A percentile compares a stretch with the other conserved stretches of the same genome.
Evolutionary conservation across 2,797 vertebrate genomes (phyloP).

Genomic region (Hipposideros larvatus): DNA sequence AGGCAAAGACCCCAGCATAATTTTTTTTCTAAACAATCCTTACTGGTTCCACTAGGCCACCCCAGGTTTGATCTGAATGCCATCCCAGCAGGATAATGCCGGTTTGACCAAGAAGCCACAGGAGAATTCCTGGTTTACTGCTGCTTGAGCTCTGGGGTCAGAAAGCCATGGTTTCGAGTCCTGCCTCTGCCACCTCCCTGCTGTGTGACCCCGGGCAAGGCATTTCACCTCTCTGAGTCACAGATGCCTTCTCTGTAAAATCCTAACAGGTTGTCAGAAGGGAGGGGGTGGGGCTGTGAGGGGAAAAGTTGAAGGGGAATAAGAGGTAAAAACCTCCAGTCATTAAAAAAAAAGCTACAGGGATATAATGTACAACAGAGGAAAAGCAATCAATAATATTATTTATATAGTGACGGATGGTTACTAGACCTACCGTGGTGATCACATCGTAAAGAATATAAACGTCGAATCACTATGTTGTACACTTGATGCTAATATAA

Average conservation of each 20-base stretch:
- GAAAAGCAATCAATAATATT: no score
- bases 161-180: neutral
- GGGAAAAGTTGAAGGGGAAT: neutral
- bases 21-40: neutral
- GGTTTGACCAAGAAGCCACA: neutral
- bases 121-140: no score
- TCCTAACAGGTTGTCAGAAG: neutral
- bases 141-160: neutral
- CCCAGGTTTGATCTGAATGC: neutral
- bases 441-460: neutral
- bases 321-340: neutral
- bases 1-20: neutral
- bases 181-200: neutral
- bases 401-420: neutral
- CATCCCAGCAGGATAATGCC: fast-evolving
- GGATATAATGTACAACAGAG: neutral
- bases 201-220: neutral
- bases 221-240: neutral
- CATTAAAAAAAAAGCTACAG: neutral
- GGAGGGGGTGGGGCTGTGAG: neutral
- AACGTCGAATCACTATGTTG: neutral
- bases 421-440: neutral
- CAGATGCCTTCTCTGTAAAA: neutral
- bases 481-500: neutral
- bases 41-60: neutral